A percentile compares a stretch with the other conserved stretches of the same genome.
These are phyloP conservation scores for Chymomyza amoena DNA, from an alignment of 2,888 invertebrate species.

Conservation along the genomic window DNA sequence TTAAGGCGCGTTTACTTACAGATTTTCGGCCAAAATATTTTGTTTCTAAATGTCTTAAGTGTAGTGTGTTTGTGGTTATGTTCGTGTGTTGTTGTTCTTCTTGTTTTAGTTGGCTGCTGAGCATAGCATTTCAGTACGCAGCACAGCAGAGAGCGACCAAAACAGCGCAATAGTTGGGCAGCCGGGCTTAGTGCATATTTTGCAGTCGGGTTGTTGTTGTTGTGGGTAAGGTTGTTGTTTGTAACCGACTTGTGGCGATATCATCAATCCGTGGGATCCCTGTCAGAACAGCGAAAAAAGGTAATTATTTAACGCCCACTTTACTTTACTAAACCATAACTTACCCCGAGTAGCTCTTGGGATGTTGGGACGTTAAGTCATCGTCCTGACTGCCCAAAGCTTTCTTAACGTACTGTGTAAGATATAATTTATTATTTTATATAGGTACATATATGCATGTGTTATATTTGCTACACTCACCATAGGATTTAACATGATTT, in stretches of 20 bases:
- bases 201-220: not conserved
- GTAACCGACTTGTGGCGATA: constrained; percentile 13
- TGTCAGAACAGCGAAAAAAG: constrained; percentile 30
- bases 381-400: constrained; percentile 83
- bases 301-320: not conserved
- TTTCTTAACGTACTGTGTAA: constrained; percentile 83
- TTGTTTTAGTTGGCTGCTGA: constrained; percentile 9
- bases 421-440: not conserved
- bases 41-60: constrained; percentile 22
- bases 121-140: constrained; percentile 50
- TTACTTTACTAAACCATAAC: constrained; percentile 13
- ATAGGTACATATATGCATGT: not conserved
- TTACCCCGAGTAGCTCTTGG: constrained; percentile 77
- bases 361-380: constrained; percentile 78
- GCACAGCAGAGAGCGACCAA: constrained; percentile 25
- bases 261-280: constrained; percentile 78
- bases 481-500: constrained; percentile 94
- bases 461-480: constrained; percentile 67
- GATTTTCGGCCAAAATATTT: constrained; percentile 18
- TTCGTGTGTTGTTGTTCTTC: constrained; percentile 9
- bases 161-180: constrained; percentile 1
- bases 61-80: constrained; percentile 19
- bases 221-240: constrained; percentile 15
- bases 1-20: not conserved
- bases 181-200: not conserved